Percentiles rank a stretch among this genome's conserved stretches.
Evolutionary conservation across 2,797 vertebrate genomes (phyloP).

Genomic region (Chelon auratus): DNA sequence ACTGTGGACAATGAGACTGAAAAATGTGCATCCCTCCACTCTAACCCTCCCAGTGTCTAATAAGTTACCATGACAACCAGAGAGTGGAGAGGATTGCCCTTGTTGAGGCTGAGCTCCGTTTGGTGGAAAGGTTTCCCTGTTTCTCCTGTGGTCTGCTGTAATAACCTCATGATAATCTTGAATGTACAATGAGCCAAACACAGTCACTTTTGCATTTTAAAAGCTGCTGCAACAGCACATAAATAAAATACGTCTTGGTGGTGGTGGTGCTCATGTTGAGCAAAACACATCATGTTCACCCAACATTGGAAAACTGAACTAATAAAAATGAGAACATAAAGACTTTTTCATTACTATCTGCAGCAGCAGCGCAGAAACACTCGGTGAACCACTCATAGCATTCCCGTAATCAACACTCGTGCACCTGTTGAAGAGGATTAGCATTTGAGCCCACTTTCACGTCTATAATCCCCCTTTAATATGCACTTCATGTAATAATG

Average conservation of each 20-base stretch:
- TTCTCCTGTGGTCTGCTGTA: slow-evolving; percentile 38
- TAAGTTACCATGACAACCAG: slow-evolving; percentile 83
- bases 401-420: slow-evolving; percentile 57
- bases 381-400: slow-evolving; percentile 29
- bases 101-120: slow-evolving; percentile 56
- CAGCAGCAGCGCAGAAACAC: slow-evolving; percentile 35
- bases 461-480: slow-evolving; percentile 73
- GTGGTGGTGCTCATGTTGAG: not conserved
- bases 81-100: slow-evolving; percentile 71
- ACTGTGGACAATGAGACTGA: slow-evolving; percentile 42
- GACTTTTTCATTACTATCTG: slow-evolving; percentile 19
- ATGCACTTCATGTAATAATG: slow-evolving; percentile 71
- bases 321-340: slow-evolving; percentile 1
- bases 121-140: slow-evolving; percentile 64
- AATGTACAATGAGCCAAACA: slow-evolving; percentile 1
- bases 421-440: slow-evolving; percentile 76
- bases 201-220: not conserved
- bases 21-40: slow-evolving; percentile 61
- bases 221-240: slow-evolving; percentile 24
- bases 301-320: not conserved
- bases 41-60: slow-evolving; percentile 62
- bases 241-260: not conserved
- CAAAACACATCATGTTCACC: slow-evolving; percentile 1
- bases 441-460: slow-evolving; percentile 59
- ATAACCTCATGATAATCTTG: slow-evolving; percentile 31